A percentile compares a stretch with the other conserved stretches of the same genome.
These are phyloP conservation scores for Dryadula phaetusa DNA, from an alignment of 2,888 invertebrate genomes.

Conservation along the genomic window DNA sequence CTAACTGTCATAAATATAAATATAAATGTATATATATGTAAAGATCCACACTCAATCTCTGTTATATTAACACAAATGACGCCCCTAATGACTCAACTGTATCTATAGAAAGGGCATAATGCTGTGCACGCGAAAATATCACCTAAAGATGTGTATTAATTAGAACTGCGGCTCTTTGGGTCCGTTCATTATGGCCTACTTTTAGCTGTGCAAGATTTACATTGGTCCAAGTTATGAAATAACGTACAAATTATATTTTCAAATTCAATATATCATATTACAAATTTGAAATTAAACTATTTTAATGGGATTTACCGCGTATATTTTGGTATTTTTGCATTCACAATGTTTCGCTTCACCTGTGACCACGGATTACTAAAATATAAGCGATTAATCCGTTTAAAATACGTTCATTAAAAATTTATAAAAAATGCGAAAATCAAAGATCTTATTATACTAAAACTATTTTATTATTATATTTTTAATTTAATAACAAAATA, in stretches of 20 bases:
- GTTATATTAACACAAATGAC: constrained; percentile 5
- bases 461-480: no score
- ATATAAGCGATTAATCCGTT: no score
- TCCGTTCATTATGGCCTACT: constrained; percentile 35
- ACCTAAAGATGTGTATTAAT: constrained; percentile 30
- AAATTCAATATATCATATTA: no score
- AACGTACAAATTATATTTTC: background rate
- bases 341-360: no score
- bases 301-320: no score
- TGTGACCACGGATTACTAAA: no score
- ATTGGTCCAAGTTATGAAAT: constrained; percentile 24
- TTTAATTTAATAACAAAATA: no score
- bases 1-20: background rate
- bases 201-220: constrained; percentile 25
- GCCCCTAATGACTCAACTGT: background rate
- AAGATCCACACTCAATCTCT: background rate
- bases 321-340: no score
- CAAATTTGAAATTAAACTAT: no score
- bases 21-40: background rate
- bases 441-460: no score
- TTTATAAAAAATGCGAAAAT: no score
- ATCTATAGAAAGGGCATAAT: background rate
- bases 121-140: constrained; percentile 17
- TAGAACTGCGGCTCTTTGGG: constrained; percentile 35
- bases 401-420: no score